Evolutionary conservation across 2,888 invertebrate genomes (phyloP).

Genomic region (Aporophyla nigra): DNA sequence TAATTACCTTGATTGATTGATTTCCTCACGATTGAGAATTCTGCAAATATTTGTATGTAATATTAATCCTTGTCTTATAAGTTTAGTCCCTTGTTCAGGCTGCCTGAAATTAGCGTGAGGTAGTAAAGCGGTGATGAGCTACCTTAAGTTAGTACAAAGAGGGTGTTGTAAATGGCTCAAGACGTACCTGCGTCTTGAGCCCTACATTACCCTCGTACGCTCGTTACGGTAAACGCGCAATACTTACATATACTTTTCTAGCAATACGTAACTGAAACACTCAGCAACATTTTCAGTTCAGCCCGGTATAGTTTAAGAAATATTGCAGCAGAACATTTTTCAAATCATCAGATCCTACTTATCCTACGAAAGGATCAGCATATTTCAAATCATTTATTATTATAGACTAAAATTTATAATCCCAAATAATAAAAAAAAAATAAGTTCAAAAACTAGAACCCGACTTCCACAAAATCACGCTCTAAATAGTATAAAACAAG

Average conservation of each 20-base stretch:
- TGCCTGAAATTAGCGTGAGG: background rate
- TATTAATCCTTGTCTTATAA: background rate
- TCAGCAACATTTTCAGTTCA: background rate
- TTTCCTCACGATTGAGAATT: background rate
- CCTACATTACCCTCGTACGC: too few species aligned
- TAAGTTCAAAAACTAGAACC: too few species aligned
- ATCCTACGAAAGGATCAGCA: too few species aligned
- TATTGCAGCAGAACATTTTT: background rate
- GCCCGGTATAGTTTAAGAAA: background rate
- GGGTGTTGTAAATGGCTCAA: too few species aligned
- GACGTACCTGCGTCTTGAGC: too few species aligned
- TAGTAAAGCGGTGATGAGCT: background rate
- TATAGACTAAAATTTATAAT: too few species aligned
- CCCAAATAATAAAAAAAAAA: too few species aligned
- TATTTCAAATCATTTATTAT: too few species aligned
- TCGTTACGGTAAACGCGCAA: background rate
- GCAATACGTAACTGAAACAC: background rate
- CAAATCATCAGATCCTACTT: too few species aligned
- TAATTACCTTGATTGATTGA: background rate
- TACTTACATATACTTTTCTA: background rate
- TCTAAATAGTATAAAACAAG: too few species aligned
- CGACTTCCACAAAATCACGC: too few species aligned
- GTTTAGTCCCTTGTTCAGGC: background rate
- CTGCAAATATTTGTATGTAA: constrained; percentile 1
- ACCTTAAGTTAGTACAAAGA: too few species aligned